A percentile compares a stretch with the other conserved stretches of the same genome.
These are phyloP conservation scores for Melanotaenia pygmaea DNA, from an alignment of 2,797 vertebrate genomes.

Conservation along the genomic window DNA sequence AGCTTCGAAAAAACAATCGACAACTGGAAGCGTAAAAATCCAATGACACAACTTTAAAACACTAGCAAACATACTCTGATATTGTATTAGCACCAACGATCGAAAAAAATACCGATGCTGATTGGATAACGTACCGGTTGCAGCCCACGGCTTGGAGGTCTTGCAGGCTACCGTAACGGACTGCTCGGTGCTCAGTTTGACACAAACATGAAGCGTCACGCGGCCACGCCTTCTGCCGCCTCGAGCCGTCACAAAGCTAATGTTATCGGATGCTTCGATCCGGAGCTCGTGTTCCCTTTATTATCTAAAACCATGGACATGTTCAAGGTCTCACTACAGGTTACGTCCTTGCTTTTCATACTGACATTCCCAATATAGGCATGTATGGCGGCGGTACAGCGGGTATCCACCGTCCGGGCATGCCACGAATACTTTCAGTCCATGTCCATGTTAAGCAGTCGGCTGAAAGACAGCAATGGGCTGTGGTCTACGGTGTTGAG, in stretches of 20 bases:
- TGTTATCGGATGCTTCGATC: not conserved
- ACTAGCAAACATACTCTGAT: no score
- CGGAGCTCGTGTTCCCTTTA: not conserved
- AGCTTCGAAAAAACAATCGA: constrained; percentile 23
- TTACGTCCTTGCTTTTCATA: not conserved
- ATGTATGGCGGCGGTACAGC: not conserved
- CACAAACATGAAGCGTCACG: constrained; percentile 77
- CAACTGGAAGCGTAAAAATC: not conserved
- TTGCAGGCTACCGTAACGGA: constrained; percentile 20
- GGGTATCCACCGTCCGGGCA: constrained; percentile 8
- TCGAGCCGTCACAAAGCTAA: not conserved
- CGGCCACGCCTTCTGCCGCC: constrained; percentile 61
- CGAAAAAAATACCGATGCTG: not conserved
- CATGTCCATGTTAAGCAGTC: constrained; percentile 48
- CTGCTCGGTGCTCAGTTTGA: constrained; percentile 38
- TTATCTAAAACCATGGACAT: not conserved
- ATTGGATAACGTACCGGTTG: constrained; percentile 63
- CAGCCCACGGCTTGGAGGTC: constrained; percentile 45
- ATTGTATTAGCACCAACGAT: fast-evolving
- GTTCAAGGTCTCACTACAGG: not conserved
- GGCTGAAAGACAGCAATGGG: not conserved
- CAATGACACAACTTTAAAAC: constrained; percentile 34
- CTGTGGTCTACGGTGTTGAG: not conserved
- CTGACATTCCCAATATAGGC: constrained; percentile 56
- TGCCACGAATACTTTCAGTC: constrained; percentile 41